Base-by-base conservation (phyloP, 2,797 vertebrate species). In the Chiropotes sagulatus region DNA sequence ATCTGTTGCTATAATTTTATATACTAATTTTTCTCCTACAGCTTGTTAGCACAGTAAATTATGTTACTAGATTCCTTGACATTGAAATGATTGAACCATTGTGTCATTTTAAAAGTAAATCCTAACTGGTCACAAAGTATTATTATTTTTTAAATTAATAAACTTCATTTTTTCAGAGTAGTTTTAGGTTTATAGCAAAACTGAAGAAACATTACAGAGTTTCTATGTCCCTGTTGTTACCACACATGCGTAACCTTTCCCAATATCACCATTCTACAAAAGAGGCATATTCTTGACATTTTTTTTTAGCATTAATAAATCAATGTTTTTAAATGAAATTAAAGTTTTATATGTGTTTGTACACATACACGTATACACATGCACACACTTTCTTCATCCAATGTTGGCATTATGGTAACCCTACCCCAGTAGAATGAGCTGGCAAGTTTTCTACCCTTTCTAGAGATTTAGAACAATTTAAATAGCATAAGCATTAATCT, bases 121-220 rank as follows among this genome's bases (percentile, higher is more conserved):
- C 10, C 14, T 76, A 76, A 4, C 46, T 80, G 61, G 44, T 86
- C 41, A 92, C 8, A 50, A 87, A 81, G 52, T 52, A 75, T 79
- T 58, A 50, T 30, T 67, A 58, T 83, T 58, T 44, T 57, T 54
- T 36, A 52, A 80, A 86, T 75, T 75, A 85, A 54, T 80, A 80
- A 85, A 54, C 52, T 96, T 76, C 39, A 81, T 39, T 79, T 83
- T 87, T 52, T 46, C 78, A 64, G 33, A 70, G 44, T 7, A 39
- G 44, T 88, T 61, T 83, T 83, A 90, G 41, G 30, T 76, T 75
- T 54, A 75, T 14, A 83, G 28, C 30, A 94, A 94, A 96, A 70
- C 3, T 67, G 14, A 81, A 7, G 48, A 30, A 41, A 28, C 83
- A 76, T 54, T 75, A 73, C 14, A 70, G 30, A 73, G 58, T 72